phyloP scores from a whole-genome alignment of 2,797 vertebrate species.

The Clamator glandarius region DNA sequence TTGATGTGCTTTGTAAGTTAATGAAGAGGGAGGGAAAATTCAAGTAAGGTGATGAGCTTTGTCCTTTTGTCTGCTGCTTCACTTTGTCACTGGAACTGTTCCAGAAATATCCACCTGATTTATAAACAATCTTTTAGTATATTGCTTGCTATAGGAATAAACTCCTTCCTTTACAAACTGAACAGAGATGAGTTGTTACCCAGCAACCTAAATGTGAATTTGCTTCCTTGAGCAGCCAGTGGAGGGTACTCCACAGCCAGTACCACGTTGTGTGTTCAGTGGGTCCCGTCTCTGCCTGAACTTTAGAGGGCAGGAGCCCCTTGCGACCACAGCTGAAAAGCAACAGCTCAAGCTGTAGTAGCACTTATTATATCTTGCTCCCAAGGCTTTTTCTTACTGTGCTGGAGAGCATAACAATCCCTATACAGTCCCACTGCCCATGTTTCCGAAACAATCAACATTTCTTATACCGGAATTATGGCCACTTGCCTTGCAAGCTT shows the following conservation, averaged over 20 bases:
- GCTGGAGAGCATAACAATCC: neutral
- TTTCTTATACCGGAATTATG: neutral
- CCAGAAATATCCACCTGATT: neutral
- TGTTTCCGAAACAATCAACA: neutral
- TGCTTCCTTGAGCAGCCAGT: neutral
- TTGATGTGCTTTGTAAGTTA: neutral
- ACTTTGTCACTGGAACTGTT: neutral
- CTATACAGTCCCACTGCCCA: neutral
- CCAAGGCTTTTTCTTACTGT: neutral
- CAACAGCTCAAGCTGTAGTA: neutral
- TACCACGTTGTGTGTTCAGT: accelerated
- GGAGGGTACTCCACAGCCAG: neutral
- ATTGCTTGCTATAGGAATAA: neutral
- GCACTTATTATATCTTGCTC: neutral
- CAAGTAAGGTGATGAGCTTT: neutral
- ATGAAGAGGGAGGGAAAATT: neutral
- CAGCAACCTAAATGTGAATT: neutral
- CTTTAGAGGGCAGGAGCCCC: neutral
- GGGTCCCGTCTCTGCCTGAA: neutral
- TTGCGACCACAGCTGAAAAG: neutral
- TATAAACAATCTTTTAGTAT: neutral
- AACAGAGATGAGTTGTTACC: neutral
- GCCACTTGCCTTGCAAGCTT: neutral
- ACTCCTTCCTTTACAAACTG: neutral
- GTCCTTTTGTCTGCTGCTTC: neutral